Conservation (phyloP, 1,140 invertebrate species). For the Brachionus asplanchnoidis region DNA sequence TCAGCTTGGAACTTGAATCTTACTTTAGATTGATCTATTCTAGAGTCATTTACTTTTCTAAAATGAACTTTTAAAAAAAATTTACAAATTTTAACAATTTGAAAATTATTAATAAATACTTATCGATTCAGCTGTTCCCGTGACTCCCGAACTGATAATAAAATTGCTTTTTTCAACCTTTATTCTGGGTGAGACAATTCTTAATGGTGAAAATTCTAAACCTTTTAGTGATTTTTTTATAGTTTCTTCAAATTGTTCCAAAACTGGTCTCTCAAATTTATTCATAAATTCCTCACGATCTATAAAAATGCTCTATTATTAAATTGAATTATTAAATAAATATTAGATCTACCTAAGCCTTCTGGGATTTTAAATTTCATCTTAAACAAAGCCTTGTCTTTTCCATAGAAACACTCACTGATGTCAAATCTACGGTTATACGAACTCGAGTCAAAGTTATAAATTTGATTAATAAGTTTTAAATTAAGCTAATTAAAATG, state of each 20-base stretch:
- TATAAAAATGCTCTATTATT: background rate
- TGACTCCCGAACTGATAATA: conserved; percentile 6
- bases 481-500: background rate
- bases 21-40: conserved; percentile 6
- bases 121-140: background rate
- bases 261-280: background rate
- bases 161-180: background rate
- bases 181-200: conserved; percentile 5
- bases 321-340: background rate
- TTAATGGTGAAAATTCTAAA: conserved; percentile 13
- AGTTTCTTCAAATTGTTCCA: conserved; percentile 1
- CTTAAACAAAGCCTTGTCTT: conserved; percentile 3
- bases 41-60: background rate
- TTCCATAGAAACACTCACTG: conserved; percentile 22
- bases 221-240: background rate
- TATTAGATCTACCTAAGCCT: background rate
- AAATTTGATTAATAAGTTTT: conserved; percentile 1
- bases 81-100: background rate
- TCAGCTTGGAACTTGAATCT: background rate
- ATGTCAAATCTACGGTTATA: conserved; percentile 21
- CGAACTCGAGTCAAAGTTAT: background rate
- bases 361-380: conserved; percentile 12
- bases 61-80: conserved; percentile 22
- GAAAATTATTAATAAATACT: background rate
- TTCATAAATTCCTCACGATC: background rate